phyloP scores from a whole-genome alignment of 2,888 invertebrate species.

The Saturnia japonica region DNA sequence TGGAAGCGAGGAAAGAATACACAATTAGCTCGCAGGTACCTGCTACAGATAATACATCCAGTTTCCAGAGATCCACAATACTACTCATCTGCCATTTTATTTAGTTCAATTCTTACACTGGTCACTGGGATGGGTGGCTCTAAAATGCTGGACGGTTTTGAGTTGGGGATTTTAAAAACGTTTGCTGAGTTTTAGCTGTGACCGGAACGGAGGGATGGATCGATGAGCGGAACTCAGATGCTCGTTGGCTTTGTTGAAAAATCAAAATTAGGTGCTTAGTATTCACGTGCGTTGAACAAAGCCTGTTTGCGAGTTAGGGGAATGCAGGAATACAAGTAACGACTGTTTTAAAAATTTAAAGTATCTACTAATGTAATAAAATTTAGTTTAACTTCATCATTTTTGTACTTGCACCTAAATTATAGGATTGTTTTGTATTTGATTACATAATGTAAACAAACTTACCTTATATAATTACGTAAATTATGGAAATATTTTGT shows the following conservation, averaged over 20 bases:
- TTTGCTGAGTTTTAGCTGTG: constrained; percentile 65
- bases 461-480: neutral
- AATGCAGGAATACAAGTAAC: constrained; percentile 35
- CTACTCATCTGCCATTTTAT: constrained; percentile 38
- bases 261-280: constrained; percentile 77
- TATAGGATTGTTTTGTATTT: neutral
- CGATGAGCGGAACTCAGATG: constrained; percentile 68
- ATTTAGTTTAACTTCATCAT: neutral
- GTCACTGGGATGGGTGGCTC: constrained; percentile 43
- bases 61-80: constrained; percentile 51
- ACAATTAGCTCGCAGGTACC: constrained; percentile 80
- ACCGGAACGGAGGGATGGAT: constrained; percentile 76
- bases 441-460: neutral
- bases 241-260: constrained; percentile 75
- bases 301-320: constrained; percentile 41
- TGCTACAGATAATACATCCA: constrained; percentile 76
- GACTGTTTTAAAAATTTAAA: constrained; percentile 31
- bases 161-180: constrained; percentile 74
- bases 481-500: constrained; percentile 11
- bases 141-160: constrained; percentile 60
- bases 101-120: constrained; percentile 39
- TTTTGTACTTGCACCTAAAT: neutral
- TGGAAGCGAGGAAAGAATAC: constrained; percentile 80
- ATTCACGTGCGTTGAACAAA: constrained; percentile 61
- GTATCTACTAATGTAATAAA: neutral